phyloP scores from a whole-genome alignment of 2,888 invertebrate species.

The Stegana nigrithorax region DNA sequence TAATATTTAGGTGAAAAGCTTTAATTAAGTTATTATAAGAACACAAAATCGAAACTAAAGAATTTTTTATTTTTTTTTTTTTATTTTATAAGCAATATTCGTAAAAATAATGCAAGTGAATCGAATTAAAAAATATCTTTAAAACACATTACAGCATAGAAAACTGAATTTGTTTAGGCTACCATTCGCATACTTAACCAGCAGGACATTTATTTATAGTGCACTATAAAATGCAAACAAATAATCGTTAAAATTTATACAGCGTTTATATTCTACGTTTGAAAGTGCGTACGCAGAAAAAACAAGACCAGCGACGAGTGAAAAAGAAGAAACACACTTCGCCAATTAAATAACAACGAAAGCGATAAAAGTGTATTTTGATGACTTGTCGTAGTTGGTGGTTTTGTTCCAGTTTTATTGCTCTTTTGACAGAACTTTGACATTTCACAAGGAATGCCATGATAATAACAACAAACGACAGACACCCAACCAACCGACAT shows the following conservation, averaged over 20 bases:
- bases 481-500: background rate
- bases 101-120: too few species aligned
- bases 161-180: too few species aligned
- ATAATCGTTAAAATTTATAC: constrained; percentile 6
- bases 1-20: too few species aligned
- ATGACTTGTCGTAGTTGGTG: constrained; percentile 18
- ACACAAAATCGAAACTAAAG: too few species aligned
- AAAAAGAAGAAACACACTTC: constrained; percentile 45
- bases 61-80: too few species aligned
- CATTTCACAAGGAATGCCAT: constrained; percentile 44
- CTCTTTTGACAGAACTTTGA: constrained; percentile 39
- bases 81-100: too few species aligned
- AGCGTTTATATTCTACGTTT: background rate
- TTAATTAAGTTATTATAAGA: too few species aligned
- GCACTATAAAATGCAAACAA: background rate
- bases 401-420: too few species aligned
- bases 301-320: constrained; percentile 21
- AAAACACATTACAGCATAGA: too few species aligned
- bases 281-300: too few species aligned
- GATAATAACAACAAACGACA: constrained; percentile 20
- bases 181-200: too few species aligned
- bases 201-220: background rate
- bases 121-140: too few species aligned
- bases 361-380: constrained; percentile 42
- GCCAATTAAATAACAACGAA: constrained; percentile 62